Percentiles rank a stretch among this genome's conserved stretches.
Evolutionary conservation across 2,888 invertebrate species (phyloP).

Genomic region (Vesta saturnalis): DNA sequence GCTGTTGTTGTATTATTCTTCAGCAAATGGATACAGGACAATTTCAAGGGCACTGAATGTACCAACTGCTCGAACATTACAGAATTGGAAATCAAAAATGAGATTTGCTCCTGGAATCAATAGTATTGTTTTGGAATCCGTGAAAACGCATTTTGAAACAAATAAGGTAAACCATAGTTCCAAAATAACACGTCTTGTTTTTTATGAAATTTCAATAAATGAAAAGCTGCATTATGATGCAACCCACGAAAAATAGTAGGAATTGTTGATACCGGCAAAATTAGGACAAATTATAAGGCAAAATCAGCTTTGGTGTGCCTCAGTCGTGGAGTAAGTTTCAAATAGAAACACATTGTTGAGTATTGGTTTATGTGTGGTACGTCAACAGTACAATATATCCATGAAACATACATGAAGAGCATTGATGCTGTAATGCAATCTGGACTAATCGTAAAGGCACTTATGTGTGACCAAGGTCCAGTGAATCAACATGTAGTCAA

Average conservation of each 20-base stretch:
- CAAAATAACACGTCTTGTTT: not conserved
- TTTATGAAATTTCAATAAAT: not conserved
- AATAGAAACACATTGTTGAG: not conserved
- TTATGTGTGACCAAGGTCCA: not conserved
- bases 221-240: no score
- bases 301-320: not conserved
- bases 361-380: no score
- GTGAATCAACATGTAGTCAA: not conserved
- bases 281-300: not conserved
- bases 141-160: no score
- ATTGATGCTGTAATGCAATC: not conserved
- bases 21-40: not conserved
- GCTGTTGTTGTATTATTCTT: not conserved
- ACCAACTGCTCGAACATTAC: not conserved
- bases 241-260: not conserved
- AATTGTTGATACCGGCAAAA: not conserved
- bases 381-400: not conserved
- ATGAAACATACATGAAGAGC: not conserved
- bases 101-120: not conserved
- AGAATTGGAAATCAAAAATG: not conserved
- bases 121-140: no score
- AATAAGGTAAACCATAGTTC: not conserved
- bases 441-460: not conserved
- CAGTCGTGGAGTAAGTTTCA: not conserved
- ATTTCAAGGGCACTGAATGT: not conserved